Base-by-base conservation (phyloP, 2,888 invertebrate genomes). In the Mesoligia furuncula region DNA sequence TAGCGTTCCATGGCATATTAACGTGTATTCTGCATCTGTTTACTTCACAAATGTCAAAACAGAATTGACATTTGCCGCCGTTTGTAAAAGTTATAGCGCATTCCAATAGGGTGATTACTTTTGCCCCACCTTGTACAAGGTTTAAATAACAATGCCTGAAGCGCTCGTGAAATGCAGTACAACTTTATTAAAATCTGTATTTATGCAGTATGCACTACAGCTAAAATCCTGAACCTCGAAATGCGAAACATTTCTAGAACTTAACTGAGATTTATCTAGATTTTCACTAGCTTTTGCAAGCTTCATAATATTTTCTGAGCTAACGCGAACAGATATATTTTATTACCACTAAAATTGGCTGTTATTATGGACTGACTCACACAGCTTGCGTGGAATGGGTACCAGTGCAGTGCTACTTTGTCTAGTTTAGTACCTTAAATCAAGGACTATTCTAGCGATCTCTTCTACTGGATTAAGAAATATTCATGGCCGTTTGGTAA, bases 291-390 rank as follows among this genome's bases (percentile, higher is more conserved):
- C 62, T 62, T 73, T 27, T 39, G 67, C 74, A 42, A 66, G 73
- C 36, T 79, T 67, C 67, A 62, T 74, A 54, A 45, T 79, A 73
- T 79, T 75, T 69, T 75, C 69, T 75, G 36, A 8, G 51, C 64
- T 75, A 75, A 82, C 64, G 61, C 54, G 73, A 73, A 61, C 54
- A 75, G 65, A 79, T 75, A 77, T 75, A 65, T 71, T 82, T 83
- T 82, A 83, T 69, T 64, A 62, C 27, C 27, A 79, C 65, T 79
- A 79, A 83, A 79, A 79, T 82, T 72, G 79, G 82, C 59, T 64
- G 61, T 79, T 79, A 75, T 79, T 73, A 69, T 75, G 72, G 54
- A 75, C 75, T 79, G 42, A 36, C 36, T 67, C 8, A 13, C 68
- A 75, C 69, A 69, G 80, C 65, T 68, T 75, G 77, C 27, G 20